A percentile compares a stretch with the other conserved stretches of the same genome.
Evolutionary conservation across 2,797 vertebrate genomes (phyloP).

Genomic region (Leucoraja ocellata): DNA sequence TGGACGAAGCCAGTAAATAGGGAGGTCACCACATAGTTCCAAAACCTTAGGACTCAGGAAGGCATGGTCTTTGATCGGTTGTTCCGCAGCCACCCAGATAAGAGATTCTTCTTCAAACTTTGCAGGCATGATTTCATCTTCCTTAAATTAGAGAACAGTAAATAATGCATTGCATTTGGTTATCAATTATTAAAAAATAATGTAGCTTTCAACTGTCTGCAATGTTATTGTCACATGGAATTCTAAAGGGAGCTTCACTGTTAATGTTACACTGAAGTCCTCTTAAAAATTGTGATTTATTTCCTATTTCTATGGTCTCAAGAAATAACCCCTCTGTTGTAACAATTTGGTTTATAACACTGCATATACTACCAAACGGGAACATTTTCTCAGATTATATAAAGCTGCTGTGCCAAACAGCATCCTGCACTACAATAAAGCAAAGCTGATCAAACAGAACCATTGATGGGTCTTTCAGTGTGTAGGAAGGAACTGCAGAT

Average conservation of each 20-base stretch:
- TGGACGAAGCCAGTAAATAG: constrained; percentile 83
- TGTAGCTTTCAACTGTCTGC: neutral
- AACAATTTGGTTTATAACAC: neutral
- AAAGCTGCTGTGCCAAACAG: neutral
- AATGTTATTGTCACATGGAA: neutral
- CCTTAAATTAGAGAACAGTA: constrained; percentile 54
- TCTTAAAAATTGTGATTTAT: neutral
- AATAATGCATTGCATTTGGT: neutral
- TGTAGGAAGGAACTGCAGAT: too few relatives aligned
- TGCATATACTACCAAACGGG: neutral
- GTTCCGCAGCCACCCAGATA: constrained; percentile 75
- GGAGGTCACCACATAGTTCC: constrained; percentile 73
- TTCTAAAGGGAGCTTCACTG: neutral
- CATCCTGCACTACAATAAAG: too few relatives aligned
- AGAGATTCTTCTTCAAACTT: constrained; percentile 77
- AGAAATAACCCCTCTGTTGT: neutral
- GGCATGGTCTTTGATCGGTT: constrained; percentile 72
- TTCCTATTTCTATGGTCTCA: neutral
- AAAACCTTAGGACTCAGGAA: constrained; percentile 80
- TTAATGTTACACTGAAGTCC: neutral
- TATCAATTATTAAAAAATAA: constrained; percentile 6
- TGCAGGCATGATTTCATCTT: constrained; percentile 77
- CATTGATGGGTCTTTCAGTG: neutral
- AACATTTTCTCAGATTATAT: neutral
- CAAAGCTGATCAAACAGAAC: neutral